Base-by-base conservation (phyloP, 2,888 invertebrate genomes). In the Tipula lateralis region DNA sequence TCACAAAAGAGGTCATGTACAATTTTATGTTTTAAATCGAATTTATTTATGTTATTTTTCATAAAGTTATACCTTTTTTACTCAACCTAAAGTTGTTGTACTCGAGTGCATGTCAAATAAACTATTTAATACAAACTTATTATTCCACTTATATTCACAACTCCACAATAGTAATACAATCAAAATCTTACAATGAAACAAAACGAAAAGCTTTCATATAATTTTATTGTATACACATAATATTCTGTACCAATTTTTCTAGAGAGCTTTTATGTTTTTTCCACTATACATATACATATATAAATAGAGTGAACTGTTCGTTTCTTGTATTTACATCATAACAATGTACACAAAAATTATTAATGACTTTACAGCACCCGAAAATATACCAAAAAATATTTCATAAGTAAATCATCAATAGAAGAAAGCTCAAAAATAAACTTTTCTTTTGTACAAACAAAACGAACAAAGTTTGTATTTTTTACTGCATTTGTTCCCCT, bases 291-390 rank as follows among this genome's bases (percentile, higher is more conserved):
- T n/a, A 32, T 32, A 32, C 7, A 32, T 32, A 32, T 39, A 4
- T 6, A 39, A 12, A 12, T 39, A 39, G 13, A 39, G 39, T 39
- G 32, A 44, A n/a, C 12, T 66, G 66, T 9, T 66, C 19, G 66
- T 66, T 66, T 24, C 66, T n/a, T n/a, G 19, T 50, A 5, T 9
- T 16, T 50, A 50, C 19, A 66, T 66, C 66, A 66, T 66, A 66
- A 66, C 66, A 50, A 50, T 50, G 50, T 50, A 50, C 50, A 50
- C 50, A 66, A 66, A 66, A 66, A 66, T 66, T 66, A 66, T 66
- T 66, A 66, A 66, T 66, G 66, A 66, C 66, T 24, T 7, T 66
- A 19, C 19, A 66, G 24, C 7, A 50, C 19, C n/a, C 12, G 50
- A 19, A 9, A 19, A 50, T 16, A 50, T 16, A 50, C 16, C 19